Percentiles rank a stretch among this genome's conserved stretches.
Evolutionary conservation across 1,140 invertebrate species (phyloP).

Genomic region (Ips nitidus): DNA sequence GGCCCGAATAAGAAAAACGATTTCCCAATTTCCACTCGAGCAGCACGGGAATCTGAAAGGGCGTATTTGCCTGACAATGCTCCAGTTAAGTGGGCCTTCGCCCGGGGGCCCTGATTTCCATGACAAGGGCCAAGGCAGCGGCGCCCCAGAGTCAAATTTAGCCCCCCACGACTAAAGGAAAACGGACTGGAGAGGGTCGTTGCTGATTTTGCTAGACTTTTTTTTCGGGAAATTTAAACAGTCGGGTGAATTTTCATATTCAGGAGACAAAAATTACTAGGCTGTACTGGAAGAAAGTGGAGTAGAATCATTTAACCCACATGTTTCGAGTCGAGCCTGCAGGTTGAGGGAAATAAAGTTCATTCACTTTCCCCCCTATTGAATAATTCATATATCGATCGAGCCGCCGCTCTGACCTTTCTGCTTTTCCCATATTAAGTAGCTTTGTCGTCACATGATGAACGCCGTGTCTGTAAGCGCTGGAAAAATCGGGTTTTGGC

Average conservation of each 20-base stretch:
- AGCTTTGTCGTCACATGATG: constrained; percentile 39
- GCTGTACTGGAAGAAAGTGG: background rate
- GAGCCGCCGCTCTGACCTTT: constrained; percentile 51
- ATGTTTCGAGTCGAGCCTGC: constrained; percentile 46
- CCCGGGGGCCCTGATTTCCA: constrained; percentile 35
- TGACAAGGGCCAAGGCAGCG: constrained; percentile 33
- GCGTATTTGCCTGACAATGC: constrained; percentile 35
- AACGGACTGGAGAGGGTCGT: constrained; percentile 28
- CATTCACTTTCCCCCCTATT: constrained; percentile 54
- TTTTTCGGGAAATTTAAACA: constrained; percentile 16
- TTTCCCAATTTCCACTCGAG: constrained; percentile 26
- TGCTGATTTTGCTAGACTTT: constrained; percentile 25
- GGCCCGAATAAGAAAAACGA: background rate
- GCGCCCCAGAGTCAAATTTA: constrained; percentile 30
- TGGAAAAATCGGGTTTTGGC: constrained; percentile 7
- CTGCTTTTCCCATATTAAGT: constrained; percentile 53
- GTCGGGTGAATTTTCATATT: background rate
- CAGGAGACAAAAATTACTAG: background rate
- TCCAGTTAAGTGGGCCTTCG: constrained; percentile 34
- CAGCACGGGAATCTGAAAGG: constrained; percentile 20
- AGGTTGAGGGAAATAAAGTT: constrained; percentile 47
- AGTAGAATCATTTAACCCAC: constrained; percentile 46
- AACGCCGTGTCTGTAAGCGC: background rate
- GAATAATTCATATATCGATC: constrained; percentile 55
- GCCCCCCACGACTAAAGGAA: constrained; percentile 12